Conservation (phyloP, 2,888 invertebrate genomes). For the Nomada fucata region DNA sequence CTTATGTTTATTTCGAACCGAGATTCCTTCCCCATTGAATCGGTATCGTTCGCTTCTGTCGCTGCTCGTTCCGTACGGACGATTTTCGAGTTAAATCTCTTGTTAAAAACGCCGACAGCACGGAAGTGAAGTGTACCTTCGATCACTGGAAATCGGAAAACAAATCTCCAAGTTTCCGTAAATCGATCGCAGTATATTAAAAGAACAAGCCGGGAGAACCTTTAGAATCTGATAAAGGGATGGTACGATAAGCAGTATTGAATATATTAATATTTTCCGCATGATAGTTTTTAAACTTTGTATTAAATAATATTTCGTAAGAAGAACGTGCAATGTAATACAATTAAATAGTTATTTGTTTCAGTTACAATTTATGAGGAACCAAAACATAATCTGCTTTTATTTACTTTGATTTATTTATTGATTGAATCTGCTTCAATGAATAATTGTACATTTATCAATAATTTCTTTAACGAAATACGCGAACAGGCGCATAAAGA, state of each 20-base stretch:
- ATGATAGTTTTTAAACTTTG: background rate
- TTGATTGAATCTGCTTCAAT: too few species aligned
- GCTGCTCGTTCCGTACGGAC: background rate
- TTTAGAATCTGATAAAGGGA: background rate
- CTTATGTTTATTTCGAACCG: slow-evolving; percentile 35
- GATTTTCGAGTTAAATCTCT: slow-evolving; percentile 27
- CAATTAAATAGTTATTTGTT: too few species aligned
- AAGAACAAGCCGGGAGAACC: background rate
- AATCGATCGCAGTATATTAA: background rate
- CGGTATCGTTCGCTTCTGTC: background rate
- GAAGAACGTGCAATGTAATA: too few species aligned
- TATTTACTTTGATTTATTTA: too few species aligned
- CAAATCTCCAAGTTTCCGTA: background rate
- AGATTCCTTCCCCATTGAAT: background rate
- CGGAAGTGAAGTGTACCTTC: background rate
- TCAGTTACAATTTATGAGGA: too few species aligned
- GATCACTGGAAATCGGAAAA: background rate
- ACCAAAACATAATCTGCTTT: too few species aligned
- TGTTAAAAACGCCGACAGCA: background rate
- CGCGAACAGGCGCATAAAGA: too few species aligned
- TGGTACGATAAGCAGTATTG: background rate
- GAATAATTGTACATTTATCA: too few species aligned
- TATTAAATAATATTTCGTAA: too few species aligned
- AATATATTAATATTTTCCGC: background rate
- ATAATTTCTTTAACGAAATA: too few species aligned